Base-by-base conservation (phyloP, 2,797 vertebrate genomes). In the Tenualosa thibaudeaui region DNA sequence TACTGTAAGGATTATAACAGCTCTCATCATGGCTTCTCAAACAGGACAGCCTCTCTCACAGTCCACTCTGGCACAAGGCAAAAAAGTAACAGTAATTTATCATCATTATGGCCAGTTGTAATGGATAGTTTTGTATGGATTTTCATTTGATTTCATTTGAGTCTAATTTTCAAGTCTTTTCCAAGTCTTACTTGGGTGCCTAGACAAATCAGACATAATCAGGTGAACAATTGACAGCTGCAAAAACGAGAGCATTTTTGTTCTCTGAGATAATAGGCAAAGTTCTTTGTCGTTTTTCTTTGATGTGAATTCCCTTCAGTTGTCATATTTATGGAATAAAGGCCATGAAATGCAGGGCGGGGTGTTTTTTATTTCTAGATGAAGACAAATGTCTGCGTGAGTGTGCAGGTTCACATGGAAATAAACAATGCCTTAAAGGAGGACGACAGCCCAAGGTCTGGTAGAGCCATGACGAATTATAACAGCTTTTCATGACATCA, bases 391-490 rank as follows among this genome's bases (percentile, higher is more conserved):
- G 37, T 78, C 40, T 43, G 40, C 1, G 40, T 78, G 71, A 78
- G 40, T 46, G 40, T 22, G 71, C 40, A 46, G 71, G 17, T 46
- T 81, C n/a, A 9, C 53, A 26, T 24, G 24, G 13, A 15, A 62
- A 81, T 81, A 75, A 81, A 88, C 84, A 81, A 26, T 24, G 54
- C 56, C 40, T 78, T 78, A 81, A 54, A 86, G 81, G 24, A 31
- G 56, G 15, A 56, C 82, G 81, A 53, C 65, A 71, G 56, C 5
- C 43, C 82, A 71, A 51, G 62, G 49, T 8, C 58, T 43, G 65
- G 4, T 15, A n/a, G 40, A 15, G 37, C 46, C 81, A 26, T 85
- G 83, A 83, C 84, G 37, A 86, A 83, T 51, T 19, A 58, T 56
- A 15, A 26, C 40, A 51, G 26, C 51, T 6, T 82, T 37, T 65